Percentiles rank a stretch among this genome's conserved stretches.
phyloP scores from a whole-genome alignment of 2,113 vertebrate genomes.

The Gobiocypris rarus region DNA sequence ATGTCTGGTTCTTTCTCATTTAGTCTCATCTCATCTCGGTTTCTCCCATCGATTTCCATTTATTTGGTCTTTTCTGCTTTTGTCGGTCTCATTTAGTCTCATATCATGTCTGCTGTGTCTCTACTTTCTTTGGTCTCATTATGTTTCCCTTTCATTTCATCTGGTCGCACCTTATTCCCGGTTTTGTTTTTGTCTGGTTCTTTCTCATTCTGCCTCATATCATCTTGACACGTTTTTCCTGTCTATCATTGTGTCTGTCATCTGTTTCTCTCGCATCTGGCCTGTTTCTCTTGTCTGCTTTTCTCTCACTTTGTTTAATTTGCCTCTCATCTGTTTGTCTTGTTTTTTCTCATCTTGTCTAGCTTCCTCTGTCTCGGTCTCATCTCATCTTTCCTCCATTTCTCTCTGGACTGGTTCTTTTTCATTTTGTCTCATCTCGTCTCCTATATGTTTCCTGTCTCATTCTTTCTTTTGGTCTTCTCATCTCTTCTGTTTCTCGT shows the following conservation, averaged over 20 bases:
- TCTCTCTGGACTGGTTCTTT: slow-evolving; percentile 3
- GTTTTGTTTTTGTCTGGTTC: neutral
- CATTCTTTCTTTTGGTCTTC: neutral
- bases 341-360: neutral
- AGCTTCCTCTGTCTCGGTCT: neutral
- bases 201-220: neutral
- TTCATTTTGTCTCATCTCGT: neutral
- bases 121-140: neutral
- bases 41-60: too few species aligned
- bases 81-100: neutral
- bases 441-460: neutral
- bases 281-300: slow-evolving; percentile 11
- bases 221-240: too few species aligned
- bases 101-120: too few species aligned
- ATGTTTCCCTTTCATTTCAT: neutral
- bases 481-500: neutral
- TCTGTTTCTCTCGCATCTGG: neutral
- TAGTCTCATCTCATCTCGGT: slow-evolving; percentile 14
- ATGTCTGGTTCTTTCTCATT: neutral
- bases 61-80: too few species aligned
- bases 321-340: neutral
- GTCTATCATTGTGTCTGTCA: neutral
- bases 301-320: neutral
- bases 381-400: neutral
- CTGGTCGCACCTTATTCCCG: neutral